These are phyloP conservation scores for Umimayanthus kanabou DNA, from an alignment of 92 coral and sea anemone species.

Conservation along the genomic window DNA sequence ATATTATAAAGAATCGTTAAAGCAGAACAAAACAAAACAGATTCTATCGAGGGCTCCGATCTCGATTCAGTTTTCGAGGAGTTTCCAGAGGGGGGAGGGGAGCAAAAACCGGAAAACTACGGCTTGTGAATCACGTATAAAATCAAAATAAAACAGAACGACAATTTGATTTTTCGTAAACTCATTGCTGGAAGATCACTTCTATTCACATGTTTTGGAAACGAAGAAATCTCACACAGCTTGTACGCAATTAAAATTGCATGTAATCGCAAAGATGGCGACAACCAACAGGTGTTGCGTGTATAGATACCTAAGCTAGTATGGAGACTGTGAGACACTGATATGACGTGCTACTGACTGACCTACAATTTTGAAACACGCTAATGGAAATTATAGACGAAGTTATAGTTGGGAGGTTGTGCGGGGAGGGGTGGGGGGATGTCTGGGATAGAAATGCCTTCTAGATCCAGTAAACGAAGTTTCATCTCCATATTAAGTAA, in stretches of 20 bases:
- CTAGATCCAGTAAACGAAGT: slow-evolving; percentile 84
- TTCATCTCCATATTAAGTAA: slow-evolving; percentile 96
- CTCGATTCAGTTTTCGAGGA: too few species aligned
- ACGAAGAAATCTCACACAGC: neutral
- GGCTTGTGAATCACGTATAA: too few species aligned
- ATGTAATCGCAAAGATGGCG: neutral
- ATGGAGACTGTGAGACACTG: neutral
- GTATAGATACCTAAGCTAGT: neutral
- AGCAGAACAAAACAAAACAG: too few species aligned
- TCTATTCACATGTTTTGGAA: too few species aligned
- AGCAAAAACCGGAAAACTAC: too few species aligned
- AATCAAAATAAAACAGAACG: too few species aligned
- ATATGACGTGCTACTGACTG: neutral
- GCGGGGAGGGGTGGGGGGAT: slow-evolving; percentile 80
- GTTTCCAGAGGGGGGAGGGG: too few species aligned
- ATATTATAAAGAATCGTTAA: too few species aligned
- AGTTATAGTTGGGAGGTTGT: slow-evolving; percentile 93
- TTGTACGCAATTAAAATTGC: neutral
- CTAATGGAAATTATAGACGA: slow-evolving; percentile 84
- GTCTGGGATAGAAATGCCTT: slow-evolving; percentile 81
- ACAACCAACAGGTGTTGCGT: too few species aligned
- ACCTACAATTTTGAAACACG: neutral
- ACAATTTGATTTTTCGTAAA: too few species aligned
- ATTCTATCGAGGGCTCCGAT: too few species aligned
- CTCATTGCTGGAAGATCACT: too few species aligned